Evolutionary conservation across 2,797 vertebrate genomes (phyloP).

Genomic region (Melanotaenia boesemani): DNA sequence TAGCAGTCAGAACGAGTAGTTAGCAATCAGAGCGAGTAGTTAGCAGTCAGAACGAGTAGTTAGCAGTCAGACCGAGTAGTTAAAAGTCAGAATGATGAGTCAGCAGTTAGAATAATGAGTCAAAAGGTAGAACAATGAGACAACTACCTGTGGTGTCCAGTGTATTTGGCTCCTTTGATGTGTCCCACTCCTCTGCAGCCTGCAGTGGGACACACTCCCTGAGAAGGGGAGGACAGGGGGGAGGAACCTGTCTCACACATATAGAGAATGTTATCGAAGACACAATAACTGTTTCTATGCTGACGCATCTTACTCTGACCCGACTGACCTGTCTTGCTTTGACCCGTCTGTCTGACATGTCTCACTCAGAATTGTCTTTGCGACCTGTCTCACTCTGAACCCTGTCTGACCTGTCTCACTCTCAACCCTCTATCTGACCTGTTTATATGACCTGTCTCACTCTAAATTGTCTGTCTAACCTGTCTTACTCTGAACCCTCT

Average conservation of each 20-base stretch:
- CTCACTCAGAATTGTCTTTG: conserved; percentile 1
- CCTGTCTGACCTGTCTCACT: too few relatives aligned
- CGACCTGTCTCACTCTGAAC: background rate
- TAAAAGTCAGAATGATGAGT: too few relatives aligned
- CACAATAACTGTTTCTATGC: background rate
- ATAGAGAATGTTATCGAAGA: background rate
- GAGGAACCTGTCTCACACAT: conserved; percentile 64
- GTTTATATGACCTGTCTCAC: too few relatives aligned
- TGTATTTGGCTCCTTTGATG: conserved; percentile 86
- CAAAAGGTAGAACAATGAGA: background rate
- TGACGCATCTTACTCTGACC: background rate
- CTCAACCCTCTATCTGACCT: too few relatives aligned
- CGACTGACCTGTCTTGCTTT: too few relatives aligned
- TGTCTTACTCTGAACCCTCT: too few relatives aligned
- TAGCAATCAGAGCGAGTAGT: too few relatives aligned
- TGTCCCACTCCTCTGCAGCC: conserved; percentile 85
- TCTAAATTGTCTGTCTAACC: too few relatives aligned
- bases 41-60: too few relatives aligned
- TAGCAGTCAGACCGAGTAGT: too few relatives aligned
- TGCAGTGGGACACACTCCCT: conserved; percentile 83
- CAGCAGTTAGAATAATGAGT: too few relatives aligned
- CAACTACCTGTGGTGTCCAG: conserved; percentile 80
- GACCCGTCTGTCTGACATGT: conserved; percentile 58
- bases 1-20: too few relatives aligned
- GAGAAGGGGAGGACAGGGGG: conserved; percentile 70